Conservation (phyloP, 2,797 vertebrate species). For the Balearica regulorum region DNA sequence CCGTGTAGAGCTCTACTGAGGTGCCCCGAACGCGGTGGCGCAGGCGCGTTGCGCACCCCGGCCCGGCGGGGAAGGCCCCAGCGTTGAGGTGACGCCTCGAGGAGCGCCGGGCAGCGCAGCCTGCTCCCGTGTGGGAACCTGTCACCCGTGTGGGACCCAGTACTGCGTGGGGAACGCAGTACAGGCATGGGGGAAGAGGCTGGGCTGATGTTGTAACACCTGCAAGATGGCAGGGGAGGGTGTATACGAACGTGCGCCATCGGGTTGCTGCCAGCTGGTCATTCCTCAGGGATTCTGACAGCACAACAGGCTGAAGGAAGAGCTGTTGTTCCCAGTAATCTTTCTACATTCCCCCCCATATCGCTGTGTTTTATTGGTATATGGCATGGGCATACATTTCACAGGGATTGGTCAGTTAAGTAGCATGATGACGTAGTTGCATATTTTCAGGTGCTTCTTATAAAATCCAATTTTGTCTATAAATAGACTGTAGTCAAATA, state of each 20-base stretch:
- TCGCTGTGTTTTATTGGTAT: accelerated
- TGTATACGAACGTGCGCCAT: accelerated
- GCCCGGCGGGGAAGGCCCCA: accelerated
- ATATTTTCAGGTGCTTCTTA: background rate
- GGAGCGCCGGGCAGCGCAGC: background rate
- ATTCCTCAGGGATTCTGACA: accelerated
- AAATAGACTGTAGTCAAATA: background rate
- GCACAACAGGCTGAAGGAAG: accelerated
- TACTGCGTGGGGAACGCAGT: accelerated
- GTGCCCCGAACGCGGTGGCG: background rate
- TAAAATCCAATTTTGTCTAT: background rate
- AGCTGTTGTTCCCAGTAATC: accelerated
- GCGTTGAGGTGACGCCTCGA: background rate
- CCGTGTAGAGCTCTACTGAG: constrained; percentile 45
- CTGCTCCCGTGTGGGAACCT: background rate
- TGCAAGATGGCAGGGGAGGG: background rate
- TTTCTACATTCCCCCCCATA: accelerated
- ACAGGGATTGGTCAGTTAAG: accelerated
- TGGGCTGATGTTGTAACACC: background rate
- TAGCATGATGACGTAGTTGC: accelerated
- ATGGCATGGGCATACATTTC: accelerated
- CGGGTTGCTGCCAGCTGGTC: accelerated
- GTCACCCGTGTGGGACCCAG: too few relatives aligned
- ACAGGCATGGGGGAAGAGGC: too few relatives aligned
- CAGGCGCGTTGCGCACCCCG: background rate